These are phyloP conservation scores for Otolemur crassicaudatus DNA, from an alignment of 2,797 vertebrate genomes.

Conservation along the genomic window DNA sequence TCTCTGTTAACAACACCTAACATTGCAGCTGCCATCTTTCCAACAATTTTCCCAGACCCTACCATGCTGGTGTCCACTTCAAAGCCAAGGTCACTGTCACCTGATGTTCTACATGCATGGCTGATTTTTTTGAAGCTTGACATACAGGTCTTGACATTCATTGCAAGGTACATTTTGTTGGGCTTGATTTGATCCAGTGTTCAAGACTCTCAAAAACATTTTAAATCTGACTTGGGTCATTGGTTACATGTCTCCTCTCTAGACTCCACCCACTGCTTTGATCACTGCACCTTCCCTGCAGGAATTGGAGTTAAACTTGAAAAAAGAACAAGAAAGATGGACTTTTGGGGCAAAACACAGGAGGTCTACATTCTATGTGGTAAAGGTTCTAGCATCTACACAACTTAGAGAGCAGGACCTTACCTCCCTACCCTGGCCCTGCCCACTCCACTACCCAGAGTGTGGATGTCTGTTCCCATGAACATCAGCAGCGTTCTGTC, in stretches of 20 bases:
- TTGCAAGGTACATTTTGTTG: slow-evolving; percentile 47
- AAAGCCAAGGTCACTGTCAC: slow-evolving; percentile 41
- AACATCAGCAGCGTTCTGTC: neutral
- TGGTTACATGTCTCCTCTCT: neutral
- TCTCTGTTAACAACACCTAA: neutral
- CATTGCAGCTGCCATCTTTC: neutral
- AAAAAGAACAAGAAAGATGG: neutral
- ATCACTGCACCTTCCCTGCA: neutral
- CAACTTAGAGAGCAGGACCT: neutral
- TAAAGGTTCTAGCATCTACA: neutral
- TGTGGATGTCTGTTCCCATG: neutral
- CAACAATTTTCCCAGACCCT: neutral
- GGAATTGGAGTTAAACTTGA: slow-evolving; percentile 22
- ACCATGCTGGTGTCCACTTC: neutral
- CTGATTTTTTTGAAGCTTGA: neutral
- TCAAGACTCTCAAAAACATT: slow-evolving; percentile 1
- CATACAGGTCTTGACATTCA: neutral
- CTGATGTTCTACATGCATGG: neutral
- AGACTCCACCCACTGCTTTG: neutral
- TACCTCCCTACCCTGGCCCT: neutral
- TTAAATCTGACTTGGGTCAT: neutral
- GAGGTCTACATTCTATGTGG: neutral
- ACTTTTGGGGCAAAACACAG: neutral
- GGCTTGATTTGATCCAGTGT: slow-evolving; percentile 20
- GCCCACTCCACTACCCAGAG: neutral